Evolutionary conservation across 1,140 invertebrate genomes (phyloP).

Genomic region (Calycopis cecrops): DNA sequence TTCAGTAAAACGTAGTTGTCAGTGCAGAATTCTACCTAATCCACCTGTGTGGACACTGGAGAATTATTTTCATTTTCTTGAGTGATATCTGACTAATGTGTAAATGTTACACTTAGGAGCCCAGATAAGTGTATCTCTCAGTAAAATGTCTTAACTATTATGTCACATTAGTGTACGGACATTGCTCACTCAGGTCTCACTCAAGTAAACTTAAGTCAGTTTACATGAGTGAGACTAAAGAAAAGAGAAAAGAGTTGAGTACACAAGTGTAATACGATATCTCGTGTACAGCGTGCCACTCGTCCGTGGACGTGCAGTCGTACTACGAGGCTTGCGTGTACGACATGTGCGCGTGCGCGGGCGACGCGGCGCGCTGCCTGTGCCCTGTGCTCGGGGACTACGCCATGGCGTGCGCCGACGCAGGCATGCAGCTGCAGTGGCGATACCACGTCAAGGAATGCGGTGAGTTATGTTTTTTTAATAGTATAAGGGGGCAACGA

Average conservation of each 20-base stretch:
- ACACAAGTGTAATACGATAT: not conserved
- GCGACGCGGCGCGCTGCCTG: conserved; percentile 80
- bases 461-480: conserved; percentile 72
- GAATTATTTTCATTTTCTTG: too few species aligned
- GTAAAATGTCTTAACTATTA: too few species aligned
- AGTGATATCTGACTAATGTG: too few species aligned
- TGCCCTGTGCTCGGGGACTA: conserved; percentile 89
- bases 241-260: too few species aligned
- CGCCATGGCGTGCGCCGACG: conserved; percentile 84
- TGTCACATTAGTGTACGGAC: not conserved
- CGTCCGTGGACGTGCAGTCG: conserved; percentile 84
- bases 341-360: conserved; percentile 89
- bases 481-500: not conserved
- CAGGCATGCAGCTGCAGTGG: conserved; percentile 85
- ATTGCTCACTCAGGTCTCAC: not conserved
- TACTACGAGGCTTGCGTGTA: conserved; percentile 89
- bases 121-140: not conserved
- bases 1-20: too few species aligned
- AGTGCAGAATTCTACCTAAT: too few species aligned
- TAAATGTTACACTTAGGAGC: too few species aligned
- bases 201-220: too few species aligned
- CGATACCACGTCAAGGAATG: conserved; percentile 85
- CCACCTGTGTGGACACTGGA: too few species aligned
- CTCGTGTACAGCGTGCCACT: conserved; percentile 80
- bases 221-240: too few species aligned